phyloP scores from a whole-genome alignment of 2,797 vertebrate species.

The Nasua narica region DNA sequence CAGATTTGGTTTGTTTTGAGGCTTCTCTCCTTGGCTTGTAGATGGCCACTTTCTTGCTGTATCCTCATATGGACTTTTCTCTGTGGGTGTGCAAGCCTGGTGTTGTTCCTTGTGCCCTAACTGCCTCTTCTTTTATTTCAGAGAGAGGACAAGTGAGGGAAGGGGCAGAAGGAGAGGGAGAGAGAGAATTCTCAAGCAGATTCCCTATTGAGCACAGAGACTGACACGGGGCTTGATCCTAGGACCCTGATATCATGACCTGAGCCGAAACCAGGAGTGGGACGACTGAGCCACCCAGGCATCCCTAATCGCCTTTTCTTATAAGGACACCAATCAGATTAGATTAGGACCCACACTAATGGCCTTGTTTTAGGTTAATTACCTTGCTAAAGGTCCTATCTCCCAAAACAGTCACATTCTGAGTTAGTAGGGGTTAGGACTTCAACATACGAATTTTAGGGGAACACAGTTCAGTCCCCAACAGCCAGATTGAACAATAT shows the following conservation, averaged over 20 bases:
- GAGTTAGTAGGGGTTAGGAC: neutral
- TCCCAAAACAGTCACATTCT: neutral
- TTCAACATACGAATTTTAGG: neutral
- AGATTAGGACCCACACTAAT: neutral
- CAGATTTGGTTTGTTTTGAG: neutral
- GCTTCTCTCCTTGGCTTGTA: neutral
- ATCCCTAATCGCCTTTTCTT: neutral
- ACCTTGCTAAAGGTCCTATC: neutral
- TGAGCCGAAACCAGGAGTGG: neutral
- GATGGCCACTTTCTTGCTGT: neutral
- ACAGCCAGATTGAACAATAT: neutral
- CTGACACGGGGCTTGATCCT: neutral
- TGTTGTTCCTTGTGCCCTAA: neutral
- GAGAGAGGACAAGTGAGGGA: neutral
- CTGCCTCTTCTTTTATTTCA: neutral
- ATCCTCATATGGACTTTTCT: neutral
- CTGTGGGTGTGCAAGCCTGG: neutral
- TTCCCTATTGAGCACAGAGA: neutral
- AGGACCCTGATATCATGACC: neutral
- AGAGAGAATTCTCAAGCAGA: neutral
- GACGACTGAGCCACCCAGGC: neutral
- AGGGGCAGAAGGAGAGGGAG: neutral
- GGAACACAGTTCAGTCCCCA: neutral
- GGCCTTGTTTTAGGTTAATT: neutral
- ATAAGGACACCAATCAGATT: neutral